Conservation (phyloP, 1,140 invertebrate genomes). For the Apis florea region DNA sequence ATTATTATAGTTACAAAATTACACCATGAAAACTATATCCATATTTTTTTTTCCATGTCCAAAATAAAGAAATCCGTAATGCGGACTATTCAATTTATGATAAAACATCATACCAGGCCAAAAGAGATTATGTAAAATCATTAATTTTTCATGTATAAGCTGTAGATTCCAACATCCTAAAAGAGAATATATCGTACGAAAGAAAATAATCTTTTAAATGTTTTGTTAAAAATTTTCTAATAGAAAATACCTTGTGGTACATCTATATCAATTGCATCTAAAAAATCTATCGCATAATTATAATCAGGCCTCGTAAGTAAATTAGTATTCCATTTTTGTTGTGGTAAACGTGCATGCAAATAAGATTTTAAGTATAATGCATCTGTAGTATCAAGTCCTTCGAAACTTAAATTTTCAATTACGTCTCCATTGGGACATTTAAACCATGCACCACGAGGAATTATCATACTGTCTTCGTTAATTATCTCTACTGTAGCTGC, state of each 20-base stretch:
- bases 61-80: slow-evolving; percentile 86
- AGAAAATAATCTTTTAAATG: neutral
- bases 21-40: slow-evolving; percentile 87
- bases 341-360: slow-evolving; percentile 84
- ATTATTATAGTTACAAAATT: slow-evolving; percentile 18
- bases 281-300: slow-evolving; percentile 88
- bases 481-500: slow-evolving; percentile 85
- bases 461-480: slow-evolving; percentile 84
- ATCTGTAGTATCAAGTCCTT: slow-evolving; percentile 83
- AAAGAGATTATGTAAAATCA: slow-evolving; percentile 84
- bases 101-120: slow-evolving; percentile 89
- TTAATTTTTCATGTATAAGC: slow-evolving; percentile 81
- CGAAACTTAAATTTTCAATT: slow-evolving; percentile 85
- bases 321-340: slow-evolving; percentile 87
- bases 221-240: neutral
- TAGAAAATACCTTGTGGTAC: slow-evolving; percentile 80
- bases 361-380: slow-evolving; percentile 84
- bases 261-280: slow-evolving; percentile 86
- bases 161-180: slow-evolving; percentile 84
- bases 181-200: slow-evolving; percentile 1
- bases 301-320: slow-evolving; percentile 86
- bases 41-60: slow-evolving; percentile 87
- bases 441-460: slow-evolving; percentile 87
- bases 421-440: slow-evolving; percentile 84
- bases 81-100: slow-evolving; percentile 84